These are phyloP conservation scores for Craseonycteris thonglongyai DNA, from an alignment of 2,113 vertebrate species.

Conservation along the genomic window DNA sequence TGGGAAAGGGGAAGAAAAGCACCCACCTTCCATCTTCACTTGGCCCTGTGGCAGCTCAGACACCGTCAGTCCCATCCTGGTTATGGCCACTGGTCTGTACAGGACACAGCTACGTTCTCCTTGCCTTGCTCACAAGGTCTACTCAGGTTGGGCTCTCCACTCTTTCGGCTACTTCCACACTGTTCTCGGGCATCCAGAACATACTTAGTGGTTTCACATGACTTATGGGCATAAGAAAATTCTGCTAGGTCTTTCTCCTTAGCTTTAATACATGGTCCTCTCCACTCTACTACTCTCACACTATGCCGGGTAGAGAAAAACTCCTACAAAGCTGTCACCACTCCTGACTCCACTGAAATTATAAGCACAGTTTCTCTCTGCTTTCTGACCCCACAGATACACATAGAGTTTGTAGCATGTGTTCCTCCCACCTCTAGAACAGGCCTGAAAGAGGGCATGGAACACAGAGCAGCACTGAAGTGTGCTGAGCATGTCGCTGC, in stretches of 20 bases:
- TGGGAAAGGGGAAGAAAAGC: neutral
- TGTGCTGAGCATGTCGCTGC: neutral
- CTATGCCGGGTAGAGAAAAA: neutral
- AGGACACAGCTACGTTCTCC: neutral
- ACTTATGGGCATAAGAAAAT: neutral
- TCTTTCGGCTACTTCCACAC: neutral
- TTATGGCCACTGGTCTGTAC: rapidly evolving
- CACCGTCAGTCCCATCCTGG: no score
- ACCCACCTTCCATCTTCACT: neutral
- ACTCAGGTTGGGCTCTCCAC: neutral
- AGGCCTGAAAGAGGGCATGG: neutral
- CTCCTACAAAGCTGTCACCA: neutral
- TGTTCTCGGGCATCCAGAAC: neutral
- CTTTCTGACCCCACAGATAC: neutral
- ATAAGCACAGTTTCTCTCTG: neutral
- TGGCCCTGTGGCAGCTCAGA: neutral
- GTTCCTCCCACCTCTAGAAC: neutral
- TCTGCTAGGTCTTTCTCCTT: neutral
- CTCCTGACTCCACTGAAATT: neutral
- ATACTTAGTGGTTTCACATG: neutral
- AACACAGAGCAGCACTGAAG: neutral
- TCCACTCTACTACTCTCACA: no score
- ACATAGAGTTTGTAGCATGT: neutral
- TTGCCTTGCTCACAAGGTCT: neutral
- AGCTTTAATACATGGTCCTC: neutral